A percentile compares a stretch with the other conserved stretches of the same genome.
phyloP scores from a whole-genome alignment of 2,797 vertebrate species.

The Notolabrus celidotus region DNA sequence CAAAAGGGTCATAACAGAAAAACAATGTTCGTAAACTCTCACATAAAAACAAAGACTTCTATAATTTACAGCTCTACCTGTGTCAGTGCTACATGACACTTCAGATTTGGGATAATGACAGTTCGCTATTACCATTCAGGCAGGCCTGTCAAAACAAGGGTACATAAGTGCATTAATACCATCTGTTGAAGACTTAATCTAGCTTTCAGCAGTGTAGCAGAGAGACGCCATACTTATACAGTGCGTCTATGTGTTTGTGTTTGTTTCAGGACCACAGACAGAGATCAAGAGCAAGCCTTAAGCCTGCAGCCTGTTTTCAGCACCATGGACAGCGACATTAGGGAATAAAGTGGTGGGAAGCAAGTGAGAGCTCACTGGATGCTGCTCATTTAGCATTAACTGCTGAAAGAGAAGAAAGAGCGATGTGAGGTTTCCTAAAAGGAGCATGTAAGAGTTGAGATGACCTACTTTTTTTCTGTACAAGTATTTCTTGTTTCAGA shows the following conservation, averaged over 20 bases:
- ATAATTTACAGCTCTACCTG: not conserved
- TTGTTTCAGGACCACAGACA: conserved; percentile 43
- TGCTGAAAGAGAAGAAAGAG: not conserved
- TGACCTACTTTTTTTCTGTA: not conserved
- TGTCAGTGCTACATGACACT: conserved; percentile 5
- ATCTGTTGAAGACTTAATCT: conserved; percentile 42
- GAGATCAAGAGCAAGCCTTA: rapidly evolving
- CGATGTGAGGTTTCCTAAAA: not conserved
- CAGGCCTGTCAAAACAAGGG: conserved; percentile 15
- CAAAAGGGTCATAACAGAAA: conserved; percentile 9
- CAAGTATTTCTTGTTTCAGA: not conserved
- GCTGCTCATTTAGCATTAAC: not conserved
- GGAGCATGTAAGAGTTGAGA: not conserved
- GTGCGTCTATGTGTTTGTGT: not conserved
- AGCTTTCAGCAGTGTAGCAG: conserved; percentile 5
- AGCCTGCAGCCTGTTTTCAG: conserved; percentile 15
- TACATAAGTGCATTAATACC: conserved; percentile 50
- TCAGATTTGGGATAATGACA: conserved; percentile 25
- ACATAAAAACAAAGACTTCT: not conserved
- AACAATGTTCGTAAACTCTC: not conserved
- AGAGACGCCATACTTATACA: not conserved
- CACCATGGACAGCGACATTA: conserved; percentile 55
- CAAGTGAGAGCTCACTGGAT: not conserved
- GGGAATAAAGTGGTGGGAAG: not conserved
- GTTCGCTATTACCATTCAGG: conserved; percentile 21